Evolutionary conservation across 2,888 invertebrate species (phyloP), one percentile per base, ranked within the genome.

Genomic region (Patella pellucida): DNA sequence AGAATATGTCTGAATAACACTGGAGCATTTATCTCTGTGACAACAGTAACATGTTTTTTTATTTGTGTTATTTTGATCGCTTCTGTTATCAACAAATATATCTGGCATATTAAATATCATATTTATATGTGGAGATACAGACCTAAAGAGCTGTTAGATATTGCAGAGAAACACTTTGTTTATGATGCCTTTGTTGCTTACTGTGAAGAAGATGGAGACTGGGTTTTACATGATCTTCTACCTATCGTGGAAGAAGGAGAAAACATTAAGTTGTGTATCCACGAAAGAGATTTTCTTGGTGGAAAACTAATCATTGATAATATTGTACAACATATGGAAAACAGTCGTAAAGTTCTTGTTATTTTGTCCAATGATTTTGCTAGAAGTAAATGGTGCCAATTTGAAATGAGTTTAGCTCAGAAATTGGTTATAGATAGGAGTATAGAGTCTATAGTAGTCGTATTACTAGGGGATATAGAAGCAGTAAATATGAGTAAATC

Each of bases 261-360:
- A 5, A 41, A 16, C 23, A 31, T 71, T n/a, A 19, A 15, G 15
- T 41, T 71, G 3, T 71, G 71, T 27, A 52, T 71, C 15, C 52
- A 71, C 23, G 71, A 71, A 12, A 52, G 71, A 71, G 71, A 71
- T 52, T 71, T 71, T 27, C 56, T 56, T 52, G 71, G 54, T 71
- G 71, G 71, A 23, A 41, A 62, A 19, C 41, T 31, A 1, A 71
- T 71, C n/a, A 62, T 52, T 54, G 71, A 71, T 16, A 71, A 71
- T 41, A 71, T 71, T n/a, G 71, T 71, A 31, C 56, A 71, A n/a
- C 54, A 52, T 23, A 50, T 71, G 14, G 71, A 71, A 14, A 50
- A 19, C 27, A 71, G 71, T 56, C 54, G 54, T 16, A 71, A 71
- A 23, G 19, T 71, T 41, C 71, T 71, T 12, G 56, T 52, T 19